Evolutionary conservation across 2,113 vertebrate species (phyloP).

Genomic region (Mesembrinibis cayennensis): DNA sequence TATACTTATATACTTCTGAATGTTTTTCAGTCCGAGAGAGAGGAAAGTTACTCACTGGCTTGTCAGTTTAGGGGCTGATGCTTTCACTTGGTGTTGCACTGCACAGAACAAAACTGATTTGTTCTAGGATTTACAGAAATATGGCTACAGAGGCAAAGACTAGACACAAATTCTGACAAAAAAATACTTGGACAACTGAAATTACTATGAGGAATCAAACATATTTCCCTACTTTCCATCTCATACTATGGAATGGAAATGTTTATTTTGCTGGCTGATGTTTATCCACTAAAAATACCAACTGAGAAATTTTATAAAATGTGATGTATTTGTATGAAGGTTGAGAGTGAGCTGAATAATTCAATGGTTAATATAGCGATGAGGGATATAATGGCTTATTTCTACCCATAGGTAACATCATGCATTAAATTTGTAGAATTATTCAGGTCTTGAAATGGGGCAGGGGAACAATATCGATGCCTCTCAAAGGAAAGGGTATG

Average conservation of each 20-base stretch:
- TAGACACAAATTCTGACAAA: not conserved
- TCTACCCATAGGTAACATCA: conserved; percentile 38
- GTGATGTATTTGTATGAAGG: not conserved
- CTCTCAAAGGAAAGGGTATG: conserved; percentile 38
- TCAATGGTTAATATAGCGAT: conserved; percentile 4
- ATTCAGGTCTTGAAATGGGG: conserved; percentile 24
- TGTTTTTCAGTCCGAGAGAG: not conserved
- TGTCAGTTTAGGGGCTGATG: not conserved
- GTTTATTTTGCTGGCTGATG: not conserved
- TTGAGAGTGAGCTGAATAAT: conserved; percentile 22
- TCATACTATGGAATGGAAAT: not conserved
- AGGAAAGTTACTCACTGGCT: not conserved
- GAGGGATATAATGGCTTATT: conserved; percentile 25
- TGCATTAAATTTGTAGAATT: conserved; percentile 38
- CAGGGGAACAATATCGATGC: conserved; percentile 4
- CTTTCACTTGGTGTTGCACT: not conserved
- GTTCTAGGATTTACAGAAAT: not conserved
- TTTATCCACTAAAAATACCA: conserved; percentile 12
- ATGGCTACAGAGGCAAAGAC: not conserved
- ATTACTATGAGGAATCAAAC: not conserved
- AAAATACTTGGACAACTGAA: not conserved
- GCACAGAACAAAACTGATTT: not conserved
- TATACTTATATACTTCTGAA: not conserved
- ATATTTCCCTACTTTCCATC: not conserved
- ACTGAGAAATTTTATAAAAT: not conserved